A percentile compares a stretch with the other conserved stretches of the same genome.
These are phyloP conservation scores for Siderastrea radians DNA, from an alignment of 92 coral and sea anemone genomes.

Conservation along the genomic window DNA sequence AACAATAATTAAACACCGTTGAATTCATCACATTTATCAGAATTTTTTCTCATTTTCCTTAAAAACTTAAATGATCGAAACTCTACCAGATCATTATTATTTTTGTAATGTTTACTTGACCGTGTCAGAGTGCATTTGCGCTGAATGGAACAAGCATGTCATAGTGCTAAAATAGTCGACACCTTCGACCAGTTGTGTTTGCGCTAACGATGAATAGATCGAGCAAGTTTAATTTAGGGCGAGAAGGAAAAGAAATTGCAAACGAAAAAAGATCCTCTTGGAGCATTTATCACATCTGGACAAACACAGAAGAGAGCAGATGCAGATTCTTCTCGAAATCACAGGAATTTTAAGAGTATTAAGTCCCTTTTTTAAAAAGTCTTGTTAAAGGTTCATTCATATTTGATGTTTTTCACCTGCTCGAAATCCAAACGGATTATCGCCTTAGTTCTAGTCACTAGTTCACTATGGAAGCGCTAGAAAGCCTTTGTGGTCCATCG, in stretches of 20 bases:
- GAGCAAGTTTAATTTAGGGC: constrained; percentile 6
- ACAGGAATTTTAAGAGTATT: constrained; percentile 33
- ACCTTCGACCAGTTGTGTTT: constrained; percentile 33
- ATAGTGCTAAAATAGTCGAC: constrained; percentile 25
- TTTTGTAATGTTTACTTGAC: constrained; percentile 29
- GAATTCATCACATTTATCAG: background rate
- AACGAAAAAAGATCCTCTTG: background rate
- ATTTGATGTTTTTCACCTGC: constrained; percentile 46
- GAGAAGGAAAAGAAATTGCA: background rate
- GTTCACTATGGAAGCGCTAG: constrained; percentile 22
- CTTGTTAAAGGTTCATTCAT: constrained; percentile 47
- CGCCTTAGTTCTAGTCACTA: constrained; percentile 42
- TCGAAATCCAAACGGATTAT: constrained; percentile 32
- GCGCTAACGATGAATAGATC: constrained; percentile 32
- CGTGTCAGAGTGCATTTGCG: constrained; percentile 36
- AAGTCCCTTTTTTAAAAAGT: constrained; percentile 20
- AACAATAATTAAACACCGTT: background rate
- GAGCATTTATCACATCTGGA: background rate
- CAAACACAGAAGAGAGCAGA: background rate
- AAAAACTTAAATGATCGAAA: background rate
- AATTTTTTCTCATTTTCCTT: background rate
- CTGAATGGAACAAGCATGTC: constrained; percentile 28
- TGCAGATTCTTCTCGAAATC: background rate
- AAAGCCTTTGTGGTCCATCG: constrained; percentile 30
- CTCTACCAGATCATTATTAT: background rate